Conservation (phyloP, 2,797 vertebrate genomes). For the Parambassis ranga region DNA sequence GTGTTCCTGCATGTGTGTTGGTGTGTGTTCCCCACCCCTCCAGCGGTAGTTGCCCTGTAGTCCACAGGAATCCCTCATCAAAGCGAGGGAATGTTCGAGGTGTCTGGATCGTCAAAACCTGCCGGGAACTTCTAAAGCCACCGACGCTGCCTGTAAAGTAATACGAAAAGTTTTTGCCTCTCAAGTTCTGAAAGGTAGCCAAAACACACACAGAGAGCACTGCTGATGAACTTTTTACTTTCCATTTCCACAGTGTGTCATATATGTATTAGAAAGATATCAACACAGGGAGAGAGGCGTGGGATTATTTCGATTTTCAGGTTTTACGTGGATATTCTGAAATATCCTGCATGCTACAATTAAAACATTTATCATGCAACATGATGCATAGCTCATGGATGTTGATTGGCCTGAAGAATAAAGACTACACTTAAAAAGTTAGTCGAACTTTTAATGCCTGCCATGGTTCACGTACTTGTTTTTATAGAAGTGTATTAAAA, state of each 20-base stretch:
- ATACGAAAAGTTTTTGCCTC: constrained; percentile 1
- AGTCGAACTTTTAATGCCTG: too few species aligned
- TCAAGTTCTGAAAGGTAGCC: background rate
- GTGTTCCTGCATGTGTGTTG: constrained; percentile 36
- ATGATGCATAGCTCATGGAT: background rate
- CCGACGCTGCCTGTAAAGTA: constrained; percentile 12
- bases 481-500: too few species aligned
- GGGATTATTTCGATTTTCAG: too few species aligned
- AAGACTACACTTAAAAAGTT: too few species aligned
- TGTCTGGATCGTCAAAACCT: constrained; percentile 62
- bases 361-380: background rate
- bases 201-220: background rate
- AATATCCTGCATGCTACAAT: too few species aligned
- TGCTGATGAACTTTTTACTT: background rate
- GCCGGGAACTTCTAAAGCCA: constrained; percentile 45
- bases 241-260: background rate
- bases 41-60: constrained; percentile 56
- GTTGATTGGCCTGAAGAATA: too few species aligned
- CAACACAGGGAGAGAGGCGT: too few species aligned
- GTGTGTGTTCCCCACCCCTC: too few species aligned
- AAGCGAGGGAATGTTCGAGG: constrained; percentile 60
- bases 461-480: too few species aligned
- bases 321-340: too few species aligned
- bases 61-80: constrained; percentile 68
- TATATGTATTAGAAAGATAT: background rate